Conservation (phyloP, 1,140 invertebrate genomes). For the Bombus haemorrhoidalis region DNA sequence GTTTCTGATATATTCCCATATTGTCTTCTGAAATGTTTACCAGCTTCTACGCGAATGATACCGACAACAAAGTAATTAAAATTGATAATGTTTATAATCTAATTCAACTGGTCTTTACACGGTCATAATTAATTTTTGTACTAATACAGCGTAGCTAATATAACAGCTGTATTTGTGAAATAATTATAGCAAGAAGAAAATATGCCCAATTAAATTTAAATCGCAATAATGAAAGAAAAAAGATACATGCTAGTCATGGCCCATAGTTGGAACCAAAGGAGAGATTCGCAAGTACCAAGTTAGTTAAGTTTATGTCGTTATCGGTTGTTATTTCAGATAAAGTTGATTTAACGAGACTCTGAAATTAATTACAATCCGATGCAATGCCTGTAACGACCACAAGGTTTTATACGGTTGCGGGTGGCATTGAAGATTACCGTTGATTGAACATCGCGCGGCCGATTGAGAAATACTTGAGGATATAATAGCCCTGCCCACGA, state of each 20-base stretch:
- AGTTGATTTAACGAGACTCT: slow-evolving; percentile 9
- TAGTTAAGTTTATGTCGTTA: background rate
- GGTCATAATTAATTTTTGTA: background rate
- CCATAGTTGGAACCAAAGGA: background rate
- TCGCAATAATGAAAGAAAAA: background rate
- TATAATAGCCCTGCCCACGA: slow-evolving; percentile 40
- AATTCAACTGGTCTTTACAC: background rate
- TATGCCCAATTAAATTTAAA: background rate
- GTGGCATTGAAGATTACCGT: slow-evolving; percentile 4
- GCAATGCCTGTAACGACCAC: slow-evolving; percentile 9
- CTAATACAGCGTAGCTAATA: too few relatives aligned
- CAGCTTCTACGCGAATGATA: background rate
- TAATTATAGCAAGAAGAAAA: background rate
- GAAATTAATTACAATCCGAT: slow-evolving; percentile 45
- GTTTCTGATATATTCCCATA: background rate
- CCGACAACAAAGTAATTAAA: background rate
- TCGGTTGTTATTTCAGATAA: background rate
- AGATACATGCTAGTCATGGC: background rate
- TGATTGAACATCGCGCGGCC: slow-evolving; percentile 19
- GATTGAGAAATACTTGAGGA: slow-evolving; percentile 52
- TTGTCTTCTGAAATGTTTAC: background rate
- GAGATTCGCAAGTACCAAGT: background rate
- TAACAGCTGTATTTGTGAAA: too few relatives aligned
- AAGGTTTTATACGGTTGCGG: slow-evolving; percentile 18
- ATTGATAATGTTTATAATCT: background rate